Base-by-base conservation (phyloP, 2,113 vertebrate genomes). In the Empidonax traillii region DNA sequence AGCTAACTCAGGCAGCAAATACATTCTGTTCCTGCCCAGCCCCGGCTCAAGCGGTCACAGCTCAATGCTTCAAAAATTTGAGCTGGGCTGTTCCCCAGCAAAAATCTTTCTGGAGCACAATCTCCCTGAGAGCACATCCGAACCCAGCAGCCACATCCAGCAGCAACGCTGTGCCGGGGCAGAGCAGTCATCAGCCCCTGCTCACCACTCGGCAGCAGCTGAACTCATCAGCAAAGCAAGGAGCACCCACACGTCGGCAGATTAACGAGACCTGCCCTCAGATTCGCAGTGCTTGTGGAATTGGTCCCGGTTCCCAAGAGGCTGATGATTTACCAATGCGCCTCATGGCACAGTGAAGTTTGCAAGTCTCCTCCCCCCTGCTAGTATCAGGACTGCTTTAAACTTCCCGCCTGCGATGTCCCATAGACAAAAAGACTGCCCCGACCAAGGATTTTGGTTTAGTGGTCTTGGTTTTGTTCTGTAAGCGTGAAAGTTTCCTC, bases 331-430 rank as follows among this genome's bases (percentile, higher is more conserved):
- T 67, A 46, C 47, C 35, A 13, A 0, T 2, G 35, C 8, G 49
- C 19, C 11, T 25, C 10, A 0, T 12, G 25, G 24, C 52, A 74
- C 52, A 31, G 56, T 14, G 73, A 30, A 3, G 4, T 67, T 49
- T 55, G 11, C 52, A n/a, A 25, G 30, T 49, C 47, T 62, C 52
- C 21, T 85, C 47, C 30, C 4, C 16, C 12, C 44, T 73, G n/a
- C 2, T 35, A 9, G 2, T 20, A 37, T 3, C 31, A 39, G 31
- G 18, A 17, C 17, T 14, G n/a, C 31, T 44, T 83, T 65, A 58
- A 79, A n/a, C 33, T 18, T 28, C 43, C 49, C 12, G 2, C 5
- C 44, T 56, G 28, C 0, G 0, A 65, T 41, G 58, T 76, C 31
- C 33, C 9, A 18, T 11, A 33, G 41, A 23, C 22, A 53, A 37